Percentiles rank a stretch among this genome's conserved stretches.
Evolutionary conservation across 2,888 invertebrate species (phyloP).

Genomic region (Plebejus argus): DNA sequence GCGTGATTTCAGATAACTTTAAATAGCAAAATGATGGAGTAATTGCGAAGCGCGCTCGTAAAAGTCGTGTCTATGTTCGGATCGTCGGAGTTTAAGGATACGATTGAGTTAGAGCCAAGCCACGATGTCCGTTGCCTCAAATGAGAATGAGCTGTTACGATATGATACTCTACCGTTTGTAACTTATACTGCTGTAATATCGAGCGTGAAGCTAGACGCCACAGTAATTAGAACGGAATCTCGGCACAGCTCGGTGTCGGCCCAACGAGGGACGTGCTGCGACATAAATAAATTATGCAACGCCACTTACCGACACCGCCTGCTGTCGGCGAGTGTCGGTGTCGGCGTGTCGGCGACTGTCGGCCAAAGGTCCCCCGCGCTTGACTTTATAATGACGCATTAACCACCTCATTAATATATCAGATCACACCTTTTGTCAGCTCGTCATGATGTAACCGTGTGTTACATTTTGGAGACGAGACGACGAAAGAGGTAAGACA

Average conservation of each 20-base stretch:
- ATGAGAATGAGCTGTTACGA: background rate
- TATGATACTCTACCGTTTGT: background rate
- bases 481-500: background rate
- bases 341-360: slow-evolving; percentile 22
- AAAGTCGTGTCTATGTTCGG: too few species aligned
- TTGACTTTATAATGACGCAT: slow-evolving; percentile 43
- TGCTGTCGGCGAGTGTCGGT: slow-evolving; percentile 40
- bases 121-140: background rate
- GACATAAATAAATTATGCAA: slow-evolving; percentile 77
- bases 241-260: slow-evolving; percentile 44
- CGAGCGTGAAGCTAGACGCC: slow-evolving; percentile 33
- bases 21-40: too few species aligned
- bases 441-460: background rate
- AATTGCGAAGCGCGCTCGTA: too few species aligned
- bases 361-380: slow-evolving; percentile 37
- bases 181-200: slow-evolving; percentile 1
- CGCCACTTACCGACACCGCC: slow-evolving; percentile 63
- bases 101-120: too few species aligned
- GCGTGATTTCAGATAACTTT: background rate
- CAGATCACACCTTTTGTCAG: slow-evolving; percentile 32
- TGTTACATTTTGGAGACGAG: background rate
- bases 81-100: too few species aligned
- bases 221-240: slow-evolving; percentile 55
- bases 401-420: slow-evolving; percentile 41
- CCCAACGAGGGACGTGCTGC: slow-evolving; percentile 68